Evolutionary conservation across 2,888 invertebrate genomes (phyloP).

Genomic region (Polylopha cassiicola): DNA sequence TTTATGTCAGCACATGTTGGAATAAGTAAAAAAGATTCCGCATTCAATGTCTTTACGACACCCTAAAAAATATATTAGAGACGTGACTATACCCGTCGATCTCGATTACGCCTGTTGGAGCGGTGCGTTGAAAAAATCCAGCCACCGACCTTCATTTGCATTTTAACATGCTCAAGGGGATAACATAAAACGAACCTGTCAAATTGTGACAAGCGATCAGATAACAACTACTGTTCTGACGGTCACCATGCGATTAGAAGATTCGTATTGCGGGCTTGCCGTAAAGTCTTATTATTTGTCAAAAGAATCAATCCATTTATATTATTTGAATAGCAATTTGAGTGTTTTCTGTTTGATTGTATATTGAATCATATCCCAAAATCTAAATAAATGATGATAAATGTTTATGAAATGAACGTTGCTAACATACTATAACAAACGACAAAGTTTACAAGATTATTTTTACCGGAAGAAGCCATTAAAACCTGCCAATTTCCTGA

Average conservation of each 20-base stretch:
- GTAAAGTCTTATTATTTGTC: too few species aligned
- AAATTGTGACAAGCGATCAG: constrained; percentile 46
- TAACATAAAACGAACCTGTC: constrained; percentile 53
- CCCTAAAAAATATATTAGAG: constrained; percentile 56
- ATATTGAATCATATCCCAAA: too few species aligned
- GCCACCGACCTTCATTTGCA: constrained; percentile 61
- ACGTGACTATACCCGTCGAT: constrained; percentile 60
- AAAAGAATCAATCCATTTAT: too few species aligned
- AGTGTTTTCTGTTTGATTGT: too few species aligned
- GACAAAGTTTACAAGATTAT: too few species aligned
- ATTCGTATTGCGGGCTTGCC: too few species aligned
- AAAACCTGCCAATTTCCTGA: constrained; percentile 1
- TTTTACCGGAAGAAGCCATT: background rate
- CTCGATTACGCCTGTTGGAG: constrained; percentile 50
- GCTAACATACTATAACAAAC: too few species aligned
- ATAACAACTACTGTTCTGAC: constrained; percentile 15
- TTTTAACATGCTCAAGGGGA: constrained; percentile 71
- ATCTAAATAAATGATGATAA: too few species aligned
- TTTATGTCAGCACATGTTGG: constrained; percentile 53
- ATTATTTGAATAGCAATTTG: too few species aligned
- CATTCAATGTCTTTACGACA: constrained; percentile 60
- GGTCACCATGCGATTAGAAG: too few species aligned
- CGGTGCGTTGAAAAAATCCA: constrained; percentile 42
- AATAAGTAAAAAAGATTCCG: constrained; percentile 61
- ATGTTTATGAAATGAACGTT: too few species aligned